Evolutionary conservation across 2,113 vertebrate genomes (phyloP).

Genomic region (Prolemur simus): DNA sequence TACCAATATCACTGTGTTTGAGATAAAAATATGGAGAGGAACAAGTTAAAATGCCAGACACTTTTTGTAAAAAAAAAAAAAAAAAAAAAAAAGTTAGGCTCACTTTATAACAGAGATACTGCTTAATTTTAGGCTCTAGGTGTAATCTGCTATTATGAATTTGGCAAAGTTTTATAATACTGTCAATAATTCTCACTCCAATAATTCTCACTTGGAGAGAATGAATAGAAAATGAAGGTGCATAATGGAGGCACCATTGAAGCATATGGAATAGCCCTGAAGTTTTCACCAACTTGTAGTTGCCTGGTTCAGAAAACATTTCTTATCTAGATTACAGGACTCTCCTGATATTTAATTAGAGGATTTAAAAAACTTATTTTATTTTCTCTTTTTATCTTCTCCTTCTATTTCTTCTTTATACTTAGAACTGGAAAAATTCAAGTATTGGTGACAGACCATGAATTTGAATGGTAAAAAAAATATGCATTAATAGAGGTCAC

Average conservation of each 20-base stretch:
- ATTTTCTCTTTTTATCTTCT: not conserved
- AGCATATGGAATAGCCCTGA: not conserved
- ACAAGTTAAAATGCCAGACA: not conserved
- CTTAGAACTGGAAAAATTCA: not conserved
- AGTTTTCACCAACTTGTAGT: not conserved
- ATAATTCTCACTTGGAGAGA: not conserved
- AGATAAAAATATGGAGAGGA: not conserved
- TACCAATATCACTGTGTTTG: not conserved
- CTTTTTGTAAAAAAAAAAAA: not conserved
- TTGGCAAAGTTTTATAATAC: not conserved
- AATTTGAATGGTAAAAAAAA: not conserved
- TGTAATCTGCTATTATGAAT: not conserved
- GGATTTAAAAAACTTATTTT: not conserved
- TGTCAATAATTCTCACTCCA: too few species aligned
- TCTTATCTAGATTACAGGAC: not conserved
- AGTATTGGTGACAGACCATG: not conserved
- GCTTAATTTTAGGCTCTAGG: slow-evolving; percentile 3
- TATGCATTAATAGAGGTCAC: not conserved
- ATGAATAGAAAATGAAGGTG: not conserved
- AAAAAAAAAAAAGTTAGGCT: not conserved
- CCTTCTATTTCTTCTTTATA: not conserved
- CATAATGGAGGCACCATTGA: not conserved
- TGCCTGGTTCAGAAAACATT: not conserved
- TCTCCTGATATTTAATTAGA: not conserved
- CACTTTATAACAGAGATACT: not conserved